Evolutionary conservation across 2,113 vertebrate species (phyloP), one percentile per base, ranked within the genome.

Genomic region (human): DNA sequence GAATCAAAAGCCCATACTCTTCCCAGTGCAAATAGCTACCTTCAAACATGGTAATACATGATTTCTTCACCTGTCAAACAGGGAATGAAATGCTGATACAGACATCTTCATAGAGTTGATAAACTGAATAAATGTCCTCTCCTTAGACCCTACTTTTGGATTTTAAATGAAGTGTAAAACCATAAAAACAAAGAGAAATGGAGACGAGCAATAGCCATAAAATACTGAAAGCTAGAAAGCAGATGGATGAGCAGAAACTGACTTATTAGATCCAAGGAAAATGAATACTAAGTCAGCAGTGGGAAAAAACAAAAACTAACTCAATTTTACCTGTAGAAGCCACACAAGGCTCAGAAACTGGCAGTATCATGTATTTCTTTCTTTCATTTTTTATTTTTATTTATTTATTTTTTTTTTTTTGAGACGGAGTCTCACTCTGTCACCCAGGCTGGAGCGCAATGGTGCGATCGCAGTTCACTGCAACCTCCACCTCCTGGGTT

Each of bases 111-210:
- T 59, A 64, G 85, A 84, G 25, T 84, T 50, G 10, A 27, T 84
- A 72, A 83, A 75, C 1, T 75, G 52, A 89, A 75, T 75, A 89
- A 43, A 89, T 59, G 27, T 57, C 68, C 48, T 73, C 48, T 20
- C 16, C 52, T 73, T 61, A 79, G 43, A 89, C 5, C 38, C 25
- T 52, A 85, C 61, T 80, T 96, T 38, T 45, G 43, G 20, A 72
- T 76, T 78, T 93, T 27, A 76, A 52, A 83, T 88, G 79, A 83
- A 64, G 84, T 43, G 43, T 16, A 90, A 52, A 80, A 79, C 30
- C 70, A 92, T 50, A 80, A 91, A 86, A 92, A 95, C 35, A 80
- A 87, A 80, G 40, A 93, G 45, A 91, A 76, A 88, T 32, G 23
- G 27, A 80, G 82, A 94, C 59, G 13, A 43, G 20, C 50, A 84